Conservation (phyloP, 2,888 invertebrate species). For the Torymus tubicola region DNA sequence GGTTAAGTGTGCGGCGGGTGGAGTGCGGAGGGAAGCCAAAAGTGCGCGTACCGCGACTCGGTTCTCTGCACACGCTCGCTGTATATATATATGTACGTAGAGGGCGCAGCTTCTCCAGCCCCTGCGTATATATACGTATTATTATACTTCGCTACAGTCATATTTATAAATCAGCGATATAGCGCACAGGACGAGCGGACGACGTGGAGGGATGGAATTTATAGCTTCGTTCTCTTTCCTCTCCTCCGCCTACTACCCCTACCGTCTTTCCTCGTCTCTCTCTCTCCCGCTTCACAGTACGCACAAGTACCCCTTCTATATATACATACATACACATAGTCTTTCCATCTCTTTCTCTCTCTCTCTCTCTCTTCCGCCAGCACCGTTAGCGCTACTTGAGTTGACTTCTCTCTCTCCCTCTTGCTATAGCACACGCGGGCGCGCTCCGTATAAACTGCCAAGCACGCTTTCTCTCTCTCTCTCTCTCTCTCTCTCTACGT, state of each 20-base stretch:
- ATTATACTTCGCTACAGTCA: slow-evolving; percentile 77
- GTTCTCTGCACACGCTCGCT: neutral
- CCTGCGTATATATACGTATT: slow-evolving; percentile 67
- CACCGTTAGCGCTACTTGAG: slow-evolving; percentile 32
- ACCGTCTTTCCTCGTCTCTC: slow-evolving; percentile 67
- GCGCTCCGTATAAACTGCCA: slow-evolving; percentile 73
- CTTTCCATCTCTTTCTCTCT: slow-evolving; percentile 48
- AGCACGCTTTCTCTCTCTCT: slow-evolving; percentile 62
- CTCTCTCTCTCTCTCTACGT: slow-evolving; percentile 69
- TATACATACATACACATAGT: slow-evolving; percentile 14
- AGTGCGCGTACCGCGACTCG: slow-evolving; percentile 43
- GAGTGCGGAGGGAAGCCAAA: slow-evolving; percentile 27
- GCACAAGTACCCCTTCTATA: slow-evolving; percentile 60
- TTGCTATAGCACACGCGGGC: slow-evolving; percentile 42
- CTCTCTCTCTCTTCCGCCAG: neutral
- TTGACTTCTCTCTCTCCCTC: slow-evolving; percentile 50
- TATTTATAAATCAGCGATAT: slow-evolving; percentile 78
- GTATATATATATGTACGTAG: slow-evolving; percentile 62
- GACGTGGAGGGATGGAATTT: slow-evolving; percentile 75
- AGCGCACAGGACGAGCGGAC: slow-evolving; percentile 72
- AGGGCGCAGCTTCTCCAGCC: too few species aligned
- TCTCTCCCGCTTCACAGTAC: slow-evolving; percentile 54
- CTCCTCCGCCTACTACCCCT: slow-evolving; percentile 66
- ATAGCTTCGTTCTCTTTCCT: slow-evolving; percentile 75
- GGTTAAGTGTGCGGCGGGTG: slow-evolving; percentile 47